These are phyloP conservation scores for Loxodonta africana DNA, from an alignment of 2,113 vertebrate species.

Conservation along the genomic window DNA sequence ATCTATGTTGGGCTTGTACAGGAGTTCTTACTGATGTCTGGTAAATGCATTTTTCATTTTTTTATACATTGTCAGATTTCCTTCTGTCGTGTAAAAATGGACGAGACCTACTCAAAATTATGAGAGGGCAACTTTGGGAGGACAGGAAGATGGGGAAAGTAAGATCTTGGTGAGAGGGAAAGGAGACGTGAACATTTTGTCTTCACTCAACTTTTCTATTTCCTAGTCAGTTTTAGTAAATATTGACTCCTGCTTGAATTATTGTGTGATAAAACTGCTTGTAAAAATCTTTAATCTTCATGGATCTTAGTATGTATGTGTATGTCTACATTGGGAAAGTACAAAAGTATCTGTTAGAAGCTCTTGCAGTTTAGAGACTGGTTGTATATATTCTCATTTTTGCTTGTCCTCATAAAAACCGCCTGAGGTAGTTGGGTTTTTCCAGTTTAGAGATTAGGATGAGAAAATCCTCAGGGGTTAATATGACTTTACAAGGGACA, in stretches of 20 bases:
- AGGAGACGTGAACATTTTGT: background rate
- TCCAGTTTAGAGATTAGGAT: background rate
- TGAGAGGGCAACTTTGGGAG: background rate
- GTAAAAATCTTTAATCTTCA: background rate
- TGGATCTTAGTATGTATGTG: background rate
- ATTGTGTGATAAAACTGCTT: background rate
- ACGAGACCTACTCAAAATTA: background rate
- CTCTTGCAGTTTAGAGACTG: background rate
- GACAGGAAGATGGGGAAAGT: background rate
- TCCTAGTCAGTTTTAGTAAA: background rate
- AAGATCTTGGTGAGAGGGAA: background rate
- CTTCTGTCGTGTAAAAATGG: background rate
- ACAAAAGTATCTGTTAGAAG: background rate
- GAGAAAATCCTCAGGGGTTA: background rate
- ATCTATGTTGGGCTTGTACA: background rate
- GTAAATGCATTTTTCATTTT: background rate
- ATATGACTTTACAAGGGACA: background rate
- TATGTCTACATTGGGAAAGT: background rate
- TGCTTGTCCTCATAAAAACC: background rate
- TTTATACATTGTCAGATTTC: background rate
- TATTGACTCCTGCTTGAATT: background rate
- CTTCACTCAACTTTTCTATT: background rate
- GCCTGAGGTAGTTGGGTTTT: background rate
- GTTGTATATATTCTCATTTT: background rate
- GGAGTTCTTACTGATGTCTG: background rate